Conservation (phyloP, 2,113 vertebrate genomes). For the Montifringilla adamsi region DNA sequence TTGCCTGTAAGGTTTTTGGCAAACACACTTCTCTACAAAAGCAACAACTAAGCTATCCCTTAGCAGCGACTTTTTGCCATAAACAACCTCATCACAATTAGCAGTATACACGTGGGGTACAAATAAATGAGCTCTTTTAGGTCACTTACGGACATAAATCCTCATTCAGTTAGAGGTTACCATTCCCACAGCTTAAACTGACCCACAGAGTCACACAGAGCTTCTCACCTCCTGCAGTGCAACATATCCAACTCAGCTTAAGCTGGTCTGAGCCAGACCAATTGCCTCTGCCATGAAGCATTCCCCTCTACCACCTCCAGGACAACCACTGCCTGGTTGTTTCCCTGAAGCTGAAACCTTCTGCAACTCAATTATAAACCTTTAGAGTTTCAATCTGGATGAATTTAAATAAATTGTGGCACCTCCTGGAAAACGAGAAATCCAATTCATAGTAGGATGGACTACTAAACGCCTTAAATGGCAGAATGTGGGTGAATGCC, state of each 20-base stretch:
- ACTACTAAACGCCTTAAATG: slow-evolving; percentile 31
- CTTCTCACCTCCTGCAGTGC: background rate
- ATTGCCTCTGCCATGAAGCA: background rate
- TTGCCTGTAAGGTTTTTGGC: background rate
- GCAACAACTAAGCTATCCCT: background rate
- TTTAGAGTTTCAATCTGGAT: background rate
- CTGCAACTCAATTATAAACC: background rate
- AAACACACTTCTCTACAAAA: background rate
- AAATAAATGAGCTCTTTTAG: background rate
- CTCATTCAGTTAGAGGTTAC: background rate
- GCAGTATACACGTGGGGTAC: background rate
- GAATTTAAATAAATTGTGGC: background rate
- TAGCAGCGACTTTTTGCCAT: background rate
- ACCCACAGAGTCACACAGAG: background rate
- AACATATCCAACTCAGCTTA: background rate
- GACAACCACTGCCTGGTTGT: background rate
- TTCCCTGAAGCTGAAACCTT: background rate
- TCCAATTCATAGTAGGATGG: background rate
- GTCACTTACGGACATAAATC: background rate
- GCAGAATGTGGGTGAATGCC: slow-evolving; percentile 39
- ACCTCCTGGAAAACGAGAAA: background rate
- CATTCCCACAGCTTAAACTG: background rate
- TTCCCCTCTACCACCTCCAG: background rate
- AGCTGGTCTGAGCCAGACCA: background rate
- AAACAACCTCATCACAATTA: background rate